Evolutionary conservation across 2,888 invertebrate species (phyloP).

Genomic region (Caenorhabditis sp.): DNA sequence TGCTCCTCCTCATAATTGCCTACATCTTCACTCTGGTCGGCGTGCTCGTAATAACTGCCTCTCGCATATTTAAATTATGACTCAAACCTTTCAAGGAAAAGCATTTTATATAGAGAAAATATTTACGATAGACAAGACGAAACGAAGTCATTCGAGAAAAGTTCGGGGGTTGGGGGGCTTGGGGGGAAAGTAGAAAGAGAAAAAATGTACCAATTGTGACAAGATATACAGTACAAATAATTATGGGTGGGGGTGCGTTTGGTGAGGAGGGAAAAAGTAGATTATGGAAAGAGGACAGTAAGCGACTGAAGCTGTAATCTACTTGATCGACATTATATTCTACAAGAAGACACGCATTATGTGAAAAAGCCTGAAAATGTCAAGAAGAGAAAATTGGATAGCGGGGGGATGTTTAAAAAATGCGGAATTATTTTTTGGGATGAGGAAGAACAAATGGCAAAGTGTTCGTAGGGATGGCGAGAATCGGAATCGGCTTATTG

Average conservation of each 20-base stretch:
- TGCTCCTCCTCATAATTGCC: conserved; percentile 67
- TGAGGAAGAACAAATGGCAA: conserved; percentile 53
- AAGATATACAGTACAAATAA: conserved; percentile 65
- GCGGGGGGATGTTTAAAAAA: conserved; percentile 17
- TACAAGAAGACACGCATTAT: conserved; percentile 65
- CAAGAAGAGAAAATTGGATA: conserved; percentile 33
- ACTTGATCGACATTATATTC: conserved; percentile 62
- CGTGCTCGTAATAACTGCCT: conserved; percentile 64
- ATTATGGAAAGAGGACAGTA: conserved; percentile 1
- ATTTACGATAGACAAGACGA: conserved; percentile 28
- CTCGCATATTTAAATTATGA: conserved; percentile 29
- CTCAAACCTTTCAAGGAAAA: no score
- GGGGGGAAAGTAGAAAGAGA: conserved; percentile 8
- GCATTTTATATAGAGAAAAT: conserved; percentile 59
- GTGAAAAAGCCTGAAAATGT: conserved; percentile 62
- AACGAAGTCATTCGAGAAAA: not conserved
- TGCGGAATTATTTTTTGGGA: conserved; percentile 52
- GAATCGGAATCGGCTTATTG: conserved; percentile 63
- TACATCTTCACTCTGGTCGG: conserved; percentile 68
- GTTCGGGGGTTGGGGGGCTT: not conserved
- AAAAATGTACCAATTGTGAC: conserved; percentile 54
- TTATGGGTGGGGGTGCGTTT: conserved; percentile 51
- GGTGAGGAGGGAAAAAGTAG: conserved; percentile 11
- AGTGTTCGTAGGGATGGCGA: conserved; percentile 35
- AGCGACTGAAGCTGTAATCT: conserved; percentile 47